Evolutionary conservation across 92 coral and sea anemone genomes (phyloP).

Genomic region (Phenganax marumi): DNA sequence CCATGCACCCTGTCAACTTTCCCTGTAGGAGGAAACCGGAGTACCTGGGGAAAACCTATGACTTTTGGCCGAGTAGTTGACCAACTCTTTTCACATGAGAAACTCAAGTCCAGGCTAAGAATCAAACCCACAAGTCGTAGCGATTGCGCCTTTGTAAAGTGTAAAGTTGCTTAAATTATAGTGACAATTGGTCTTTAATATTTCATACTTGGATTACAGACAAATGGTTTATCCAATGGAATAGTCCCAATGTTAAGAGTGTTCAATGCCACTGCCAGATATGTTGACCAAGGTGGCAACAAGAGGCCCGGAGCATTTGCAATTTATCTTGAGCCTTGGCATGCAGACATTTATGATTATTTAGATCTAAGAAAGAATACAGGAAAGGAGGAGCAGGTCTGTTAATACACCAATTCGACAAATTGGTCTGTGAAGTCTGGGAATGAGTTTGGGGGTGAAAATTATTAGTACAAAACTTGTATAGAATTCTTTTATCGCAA

Average conservation of each 20-base stretch:
- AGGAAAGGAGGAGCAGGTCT: conserved; percentile 94
- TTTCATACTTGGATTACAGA: conserved; percentile 44
- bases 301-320: conserved; percentile 98
- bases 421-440: too few species aligned
- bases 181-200: not conserved
- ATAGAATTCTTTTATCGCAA: not conserved
- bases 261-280: conserved; percentile 87
- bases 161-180: not conserved
- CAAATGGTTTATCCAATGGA: conserved; percentile 93
- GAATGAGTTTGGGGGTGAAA: too few species aligned
- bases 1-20: too few species aligned
- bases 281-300: conserved; percentile 98
- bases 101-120: too few species aligned
- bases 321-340: conserved; percentile 95
- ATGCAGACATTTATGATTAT: conserved; percentile 80
- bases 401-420: too few species aligned
- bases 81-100: too few species aligned
- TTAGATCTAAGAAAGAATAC: conserved; percentile 92
- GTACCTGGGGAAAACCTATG: too few species aligned
- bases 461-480: too few species aligned
- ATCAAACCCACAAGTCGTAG: too few species aligned
- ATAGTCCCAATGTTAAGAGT: conserved; percentile 93
- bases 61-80: too few species aligned
- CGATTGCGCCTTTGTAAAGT: not conserved
- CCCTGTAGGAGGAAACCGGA: too few species aligned